Conservation (phyloP, 2,113 vertebrate species). For the Pipa parva region DNA sequence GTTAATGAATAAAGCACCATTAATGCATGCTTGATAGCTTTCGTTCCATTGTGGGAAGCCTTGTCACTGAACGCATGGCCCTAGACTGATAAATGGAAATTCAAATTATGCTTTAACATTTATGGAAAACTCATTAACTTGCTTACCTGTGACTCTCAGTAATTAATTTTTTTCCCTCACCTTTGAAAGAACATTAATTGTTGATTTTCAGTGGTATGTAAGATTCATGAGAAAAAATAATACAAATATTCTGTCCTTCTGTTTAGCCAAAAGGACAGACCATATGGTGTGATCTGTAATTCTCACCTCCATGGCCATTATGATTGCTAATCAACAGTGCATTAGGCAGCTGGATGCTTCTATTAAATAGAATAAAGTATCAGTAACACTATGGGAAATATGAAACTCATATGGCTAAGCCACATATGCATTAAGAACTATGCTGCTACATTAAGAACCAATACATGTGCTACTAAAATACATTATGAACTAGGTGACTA, state of each 20-base stretch:
- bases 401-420: constrained; percentile 10
- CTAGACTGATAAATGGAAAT: too few relatives aligned
- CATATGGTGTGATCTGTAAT: constrained; percentile 15
- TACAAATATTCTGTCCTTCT: constrained; percentile 10
- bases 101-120: too few relatives aligned
- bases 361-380: constrained; percentile 18
- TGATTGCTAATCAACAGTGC: constrained; percentile 23
- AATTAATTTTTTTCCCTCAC: neutral
- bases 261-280: constrained; percentile 24
- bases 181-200: too few relatives aligned
- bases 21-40: too few relatives aligned
- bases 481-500: neutral
- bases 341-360: constrained; percentile 32
- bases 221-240: neutral
- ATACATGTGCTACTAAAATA: constrained; percentile 7
- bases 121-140: too few relatives aligned
- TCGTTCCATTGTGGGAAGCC: too few relatives aligned
- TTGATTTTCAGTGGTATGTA: neutral
- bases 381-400: constrained; percentile 9
- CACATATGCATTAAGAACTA: constrained; percentile 12
- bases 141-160: too few relatives aligned
- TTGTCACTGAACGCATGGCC: too few relatives aligned
- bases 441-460: constrained; percentile 14
- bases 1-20: too few relatives aligned
- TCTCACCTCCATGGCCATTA: constrained; percentile 24